A percentile compares a stretch with the other conserved stretches of the same genome.
These are phyloP conservation scores for Magallana ariakensis DNA, from an alignment of 1,140 invertebrate species.

Conservation along the genomic window DNA sequence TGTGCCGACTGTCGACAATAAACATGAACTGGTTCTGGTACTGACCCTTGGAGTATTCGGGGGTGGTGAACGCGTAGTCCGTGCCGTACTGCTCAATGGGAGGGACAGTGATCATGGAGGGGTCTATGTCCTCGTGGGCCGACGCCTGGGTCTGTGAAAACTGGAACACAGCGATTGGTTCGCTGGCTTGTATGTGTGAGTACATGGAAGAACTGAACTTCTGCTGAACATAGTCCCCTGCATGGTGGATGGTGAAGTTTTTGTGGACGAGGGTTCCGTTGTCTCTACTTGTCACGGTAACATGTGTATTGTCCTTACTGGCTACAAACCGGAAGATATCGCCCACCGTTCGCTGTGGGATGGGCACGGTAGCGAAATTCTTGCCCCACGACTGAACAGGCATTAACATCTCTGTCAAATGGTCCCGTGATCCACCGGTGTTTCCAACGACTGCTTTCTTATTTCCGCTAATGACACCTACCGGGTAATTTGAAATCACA, in stretches of 20 bases:
- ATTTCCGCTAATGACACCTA: constrained; percentile 54
- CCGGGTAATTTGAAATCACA: constrained; percentile 27
- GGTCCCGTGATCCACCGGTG: constrained; percentile 53
- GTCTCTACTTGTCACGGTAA: constrained; percentile 23
- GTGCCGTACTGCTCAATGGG: constrained; percentile 61
- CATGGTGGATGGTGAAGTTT: constrained; percentile 48
- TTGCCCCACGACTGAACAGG: constrained; percentile 68
- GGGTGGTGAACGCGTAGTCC: constrained; percentile 63
- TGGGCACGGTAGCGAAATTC: constrained; percentile 60
- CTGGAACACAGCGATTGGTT: constrained; percentile 55
- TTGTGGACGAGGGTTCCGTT: constrained; percentile 41
- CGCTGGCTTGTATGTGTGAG: constrained; percentile 40
- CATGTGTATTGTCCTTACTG: constrained; percentile 49
- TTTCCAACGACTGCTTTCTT: constrained; percentile 47
- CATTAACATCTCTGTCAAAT: constrained; percentile 67
- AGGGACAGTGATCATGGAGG: constrained; percentile 59
- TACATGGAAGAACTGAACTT: constrained; percentile 46
- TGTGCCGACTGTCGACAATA: constrained; percentile 43
- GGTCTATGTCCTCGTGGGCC: constrained; percentile 49
- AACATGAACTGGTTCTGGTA: constrained; percentile 58
- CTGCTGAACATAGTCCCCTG: constrained; percentile 57
- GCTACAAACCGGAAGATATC: constrained; percentile 65
- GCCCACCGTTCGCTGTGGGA: constrained; percentile 58
- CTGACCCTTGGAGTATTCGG: constrained; percentile 41
- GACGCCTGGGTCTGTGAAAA: constrained; percentile 48